A percentile compares a stretch with the other conserved stretches of the same genome.
Conservation (phyloP, 2,797 vertebrate genomes). For the Babyrousa celebensis region DNA sequence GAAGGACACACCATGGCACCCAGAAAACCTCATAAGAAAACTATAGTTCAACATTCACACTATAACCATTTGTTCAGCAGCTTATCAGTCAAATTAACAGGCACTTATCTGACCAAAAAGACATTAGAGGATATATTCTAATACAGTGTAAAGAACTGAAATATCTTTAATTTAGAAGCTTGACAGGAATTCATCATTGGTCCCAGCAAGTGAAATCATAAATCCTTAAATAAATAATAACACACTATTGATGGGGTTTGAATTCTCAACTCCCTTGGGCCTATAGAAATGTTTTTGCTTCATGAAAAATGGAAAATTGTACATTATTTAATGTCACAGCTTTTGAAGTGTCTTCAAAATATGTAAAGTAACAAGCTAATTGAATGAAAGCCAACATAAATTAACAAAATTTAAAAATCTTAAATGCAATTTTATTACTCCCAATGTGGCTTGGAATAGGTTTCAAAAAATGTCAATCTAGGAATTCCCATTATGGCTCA, state of each 20-base stretch:
- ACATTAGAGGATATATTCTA: neutral
- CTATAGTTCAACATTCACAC: conserved; percentile 9
- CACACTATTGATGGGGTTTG: neutral
- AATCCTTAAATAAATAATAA: conserved; percentile 60
- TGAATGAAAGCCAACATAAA: conserved; percentile 62
- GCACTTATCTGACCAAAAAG: conserved; percentile 12
- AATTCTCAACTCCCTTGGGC: conserved; percentile 48
- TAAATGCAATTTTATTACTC: conserved; percentile 54
- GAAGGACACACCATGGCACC: neutral
- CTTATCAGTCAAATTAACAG: conserved; percentile 49
- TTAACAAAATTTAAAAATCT: conserved; percentile 46
- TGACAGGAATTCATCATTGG: conserved; percentile 9
- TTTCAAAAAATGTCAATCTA: neutral
- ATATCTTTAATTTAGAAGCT: conserved; percentile 32
- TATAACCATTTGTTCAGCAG: conserved; percentile 28
- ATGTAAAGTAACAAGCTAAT: conserved; percentile 30
- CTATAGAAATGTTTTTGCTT: conserved; percentile 42
- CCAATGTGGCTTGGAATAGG: conserved; percentile 16
- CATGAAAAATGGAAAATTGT: neutral
- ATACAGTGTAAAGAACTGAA: conserved; percentile 21
- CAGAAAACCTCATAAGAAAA: conserved; percentile 46
- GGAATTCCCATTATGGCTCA: too few relatives aligned
- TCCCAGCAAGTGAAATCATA: conserved; percentile 56
- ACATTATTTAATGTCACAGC: conserved; percentile 45
- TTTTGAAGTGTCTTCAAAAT: conserved; percentile 38